A percentile compares a stretch with the other conserved stretches of the same genome.
Evolutionary conservation across 2,888 invertebrate species (phyloP).

Genomic region (Biston betularia): DNA sequence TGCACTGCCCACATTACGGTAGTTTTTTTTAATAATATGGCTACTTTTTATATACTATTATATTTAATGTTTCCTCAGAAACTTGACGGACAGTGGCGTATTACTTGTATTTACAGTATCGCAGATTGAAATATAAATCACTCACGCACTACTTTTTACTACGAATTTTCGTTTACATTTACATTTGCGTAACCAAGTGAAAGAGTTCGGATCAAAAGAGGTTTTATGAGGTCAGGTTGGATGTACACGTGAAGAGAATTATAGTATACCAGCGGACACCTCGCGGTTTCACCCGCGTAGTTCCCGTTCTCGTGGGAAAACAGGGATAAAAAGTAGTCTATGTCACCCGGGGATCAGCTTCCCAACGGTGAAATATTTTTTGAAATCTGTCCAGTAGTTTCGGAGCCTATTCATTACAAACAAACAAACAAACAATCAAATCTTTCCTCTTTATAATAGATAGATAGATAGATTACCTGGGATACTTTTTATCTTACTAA

Average conservation of each 20-base stretch:
- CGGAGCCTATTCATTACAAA: too few species aligned
- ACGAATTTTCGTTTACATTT: slow-evolving; percentile 22
- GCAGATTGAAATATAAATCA: slow-evolving; percentile 30
- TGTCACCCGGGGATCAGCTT: too few species aligned
- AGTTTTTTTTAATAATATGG: slow-evolving; percentile 21
- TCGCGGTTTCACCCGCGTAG: too few species aligned
- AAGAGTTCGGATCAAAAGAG: neutral
- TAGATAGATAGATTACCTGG: too few species aligned
- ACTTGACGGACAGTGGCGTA: slow-evolving; percentile 18
- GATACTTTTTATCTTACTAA: too few species aligned
- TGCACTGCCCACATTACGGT: slow-evolving; percentile 25
- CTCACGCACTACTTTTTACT: slow-evolving; percentile 1
- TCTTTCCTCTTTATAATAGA: too few species aligned
- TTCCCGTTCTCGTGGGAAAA: too few species aligned
- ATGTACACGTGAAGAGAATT: neutral
- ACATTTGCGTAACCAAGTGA: slow-evolving; percentile 27
- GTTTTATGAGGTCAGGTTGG: neutral
- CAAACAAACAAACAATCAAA: too few species aligned
- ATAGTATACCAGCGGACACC: too few species aligned
- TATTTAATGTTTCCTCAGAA: slow-evolving; percentile 24
- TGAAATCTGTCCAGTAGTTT: too few species aligned
- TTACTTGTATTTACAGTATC: slow-evolving; percentile 26
- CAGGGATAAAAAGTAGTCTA: too few species aligned
- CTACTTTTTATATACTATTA: slow-evolving; percentile 29
- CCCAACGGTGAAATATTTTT: too few species aligned